phyloP scores from a whole-genome alignment of 2,113 vertebrate species.

The Atractosteus spatula region DNA sequence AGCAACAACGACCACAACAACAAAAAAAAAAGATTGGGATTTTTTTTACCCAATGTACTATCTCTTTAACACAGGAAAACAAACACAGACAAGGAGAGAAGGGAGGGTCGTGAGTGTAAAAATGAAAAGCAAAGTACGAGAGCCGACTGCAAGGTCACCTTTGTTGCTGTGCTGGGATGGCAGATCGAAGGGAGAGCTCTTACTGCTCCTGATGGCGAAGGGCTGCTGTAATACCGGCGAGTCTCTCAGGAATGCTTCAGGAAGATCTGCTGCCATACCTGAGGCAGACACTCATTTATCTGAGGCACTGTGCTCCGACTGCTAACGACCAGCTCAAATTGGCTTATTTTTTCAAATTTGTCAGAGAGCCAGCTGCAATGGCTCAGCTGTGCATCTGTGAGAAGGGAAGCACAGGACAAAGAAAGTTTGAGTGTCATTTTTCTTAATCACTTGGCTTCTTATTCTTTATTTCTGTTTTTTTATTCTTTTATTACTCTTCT shows the following conservation, averaged over 20 bases:
- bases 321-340: slow-evolving; percentile 88
- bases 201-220: slow-evolving; percentile 48
- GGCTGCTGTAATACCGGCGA: slow-evolving; percentile 52
- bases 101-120: slow-evolving; percentile 56
- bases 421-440: slow-evolving; percentile 77
- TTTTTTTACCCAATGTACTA: slow-evolving; percentile 39
- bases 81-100: slow-evolving; percentile 37
- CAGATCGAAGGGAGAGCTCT: slow-evolving; percentile 56
- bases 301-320: slow-evolving; percentile 63
- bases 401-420: slow-evolving; percentile 70
- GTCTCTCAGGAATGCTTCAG: slow-evolving; percentile 68
- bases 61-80: slow-evolving; percentile 54
- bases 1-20: no score
- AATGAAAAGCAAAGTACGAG: slow-evolving; percentile 62
- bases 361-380: slow-evolving; percentile 81
- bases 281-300: slow-evolving; percentile 79
- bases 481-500: slow-evolving; percentile 15
- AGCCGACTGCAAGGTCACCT: slow-evolving; percentile 74
- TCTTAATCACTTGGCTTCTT: slow-evolving; percentile 65
- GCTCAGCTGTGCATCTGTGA: slow-evolving; percentile 76
- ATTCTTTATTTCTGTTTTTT: slow-evolving; percentile 3
- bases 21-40: no score
- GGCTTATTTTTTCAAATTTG: slow-evolving; percentile 90
- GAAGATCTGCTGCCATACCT: slow-evolving; percentile 80
- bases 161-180: slow-evolving; percentile 53